A percentile compares a stretch with the other conserved stretches of the same genome.
These are phyloP conservation scores for Tachysurus vachellii DNA, from an alignment of 2,113 vertebrate genomes.

Conservation along the genomic window DNA sequence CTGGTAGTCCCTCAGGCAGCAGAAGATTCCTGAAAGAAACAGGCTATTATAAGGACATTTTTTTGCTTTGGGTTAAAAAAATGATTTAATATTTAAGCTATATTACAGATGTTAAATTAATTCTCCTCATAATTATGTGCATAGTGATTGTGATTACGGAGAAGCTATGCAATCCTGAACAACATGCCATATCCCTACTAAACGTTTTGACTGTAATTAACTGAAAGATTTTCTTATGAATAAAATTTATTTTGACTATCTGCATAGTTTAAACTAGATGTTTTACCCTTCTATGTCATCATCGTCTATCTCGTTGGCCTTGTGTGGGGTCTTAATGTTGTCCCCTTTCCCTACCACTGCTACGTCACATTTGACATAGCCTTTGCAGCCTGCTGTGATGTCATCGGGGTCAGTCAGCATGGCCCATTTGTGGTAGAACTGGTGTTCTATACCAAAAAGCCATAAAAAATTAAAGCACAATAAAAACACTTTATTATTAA, in stretches of 20 bases:
- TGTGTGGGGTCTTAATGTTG: constrained; percentile 94
- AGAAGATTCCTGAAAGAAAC: constrained; percentile 82
- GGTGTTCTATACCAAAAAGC: constrained; percentile 79
- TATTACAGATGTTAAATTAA: not conserved
- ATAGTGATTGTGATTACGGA: not conserved
- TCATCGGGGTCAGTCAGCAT: constrained; percentile 90
- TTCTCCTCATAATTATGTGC: not conserved
- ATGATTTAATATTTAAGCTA: not conserved
- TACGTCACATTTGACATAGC: constrained; percentile 92
- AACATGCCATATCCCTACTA: not conserved
- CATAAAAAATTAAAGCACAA: not conserved
- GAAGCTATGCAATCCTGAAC: not conserved
- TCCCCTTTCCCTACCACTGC: constrained; percentile 94
- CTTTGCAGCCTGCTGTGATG: constrained; percentile 89
- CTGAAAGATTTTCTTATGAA: not conserved
- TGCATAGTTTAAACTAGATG: not conserved
- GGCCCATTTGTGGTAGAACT: constrained; percentile 98
- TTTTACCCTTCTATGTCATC: constrained; percentile 93
- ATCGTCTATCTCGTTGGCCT: constrained; percentile 87
- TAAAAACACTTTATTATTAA: not conserved
- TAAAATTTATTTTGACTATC: not conserved
- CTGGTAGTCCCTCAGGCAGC: constrained; percentile 88
- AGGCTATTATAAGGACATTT: not conserved
- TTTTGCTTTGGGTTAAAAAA: not conserved
- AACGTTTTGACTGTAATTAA: not conserved